Evolutionary conservation across 2,113 vertebrate species (phyloP).

Genomic region (Osmerus eperlanus): DNA sequence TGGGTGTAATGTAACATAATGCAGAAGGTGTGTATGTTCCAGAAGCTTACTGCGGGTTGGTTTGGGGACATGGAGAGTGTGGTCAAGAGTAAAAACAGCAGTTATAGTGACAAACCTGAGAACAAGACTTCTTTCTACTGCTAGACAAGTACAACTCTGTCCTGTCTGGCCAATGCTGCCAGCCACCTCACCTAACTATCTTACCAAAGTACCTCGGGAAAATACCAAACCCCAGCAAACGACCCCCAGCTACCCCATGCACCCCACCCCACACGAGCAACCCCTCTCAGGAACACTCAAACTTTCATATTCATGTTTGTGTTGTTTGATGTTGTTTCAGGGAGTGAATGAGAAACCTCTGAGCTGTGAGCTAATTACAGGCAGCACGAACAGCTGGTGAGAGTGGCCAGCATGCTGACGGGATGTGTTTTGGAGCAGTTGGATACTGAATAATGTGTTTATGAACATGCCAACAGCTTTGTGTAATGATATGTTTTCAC

Average conservation of each 20-base stretch:
- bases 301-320: neutral
- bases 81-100: too few relatives aligned
- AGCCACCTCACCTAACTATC: neutral
- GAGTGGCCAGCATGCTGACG: slow-evolving; percentile 41
- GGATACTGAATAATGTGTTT: too few relatives aligned
- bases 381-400: slow-evolving; percentile 51
- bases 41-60: too few relatives aligned
- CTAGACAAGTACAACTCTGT: neutral
- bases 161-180: neutral
- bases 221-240: too few relatives aligned
- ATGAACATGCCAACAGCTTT: slow-evolving; percentile 25
- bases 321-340: neutral
- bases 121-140: neutral
- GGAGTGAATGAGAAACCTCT: slow-evolving; percentile 44
- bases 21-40: too few relatives aligned
- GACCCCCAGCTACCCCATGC: too few relatives aligned
- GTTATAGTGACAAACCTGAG: neutral
- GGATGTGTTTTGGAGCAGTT: too few relatives aligned
- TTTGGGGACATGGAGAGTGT: too few relatives aligned
- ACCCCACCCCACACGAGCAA: too few relatives aligned
- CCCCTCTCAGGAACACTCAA: neutral
- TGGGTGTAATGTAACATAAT: too few relatives aligned
- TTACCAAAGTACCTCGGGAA: neutral
- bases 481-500: slow-evolving; percentile 48
- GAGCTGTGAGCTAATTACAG: slow-evolving; percentile 60